Evolutionary conservation across 1,140 invertebrate species (phyloP), one percentile per base, ranked within the genome.

Genomic region (Epicauta chinensis): DNA sequence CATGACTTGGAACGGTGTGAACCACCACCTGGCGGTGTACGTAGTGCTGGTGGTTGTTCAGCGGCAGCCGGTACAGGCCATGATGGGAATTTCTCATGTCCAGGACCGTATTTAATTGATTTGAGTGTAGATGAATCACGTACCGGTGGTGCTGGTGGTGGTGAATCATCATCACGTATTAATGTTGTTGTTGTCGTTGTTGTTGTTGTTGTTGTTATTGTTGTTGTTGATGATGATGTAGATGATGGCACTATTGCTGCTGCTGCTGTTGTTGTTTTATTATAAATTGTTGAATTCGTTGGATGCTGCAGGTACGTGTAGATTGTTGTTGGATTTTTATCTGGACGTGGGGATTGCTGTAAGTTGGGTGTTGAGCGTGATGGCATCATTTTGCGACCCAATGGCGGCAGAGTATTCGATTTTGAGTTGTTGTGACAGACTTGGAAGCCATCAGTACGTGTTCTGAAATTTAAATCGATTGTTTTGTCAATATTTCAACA

Each of bases 31-130:
- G 73, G 71, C 71, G 77, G 46, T 71, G 74, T 77, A 73, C 80
- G 36, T 66, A 79, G 56, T 30, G 62, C 66, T 49, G 63, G 61
- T 34, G 73, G 70, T 12, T 69, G 67, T 44, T 75, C 73, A 38
- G 72, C 69, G 9, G 73, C 72, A 39, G 77, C 74, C 14, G 76
- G 71, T 53, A 81, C 78, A 9, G 86, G 86, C 86, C 87, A 89
- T 35, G 84, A 87, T 2, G 87, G 86, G 63, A 83, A 87, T 62
- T 89, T 89, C 69, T 89, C 87, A 75, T 89, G 87, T 49, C 81
- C 83, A 42, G 83, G 81, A 13, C 81, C 82, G 71, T 82, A 83
- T 60, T 81, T 81, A 51, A 86, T 74, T 37, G 73, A 66, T 67
- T 84, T 84, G 60, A 86, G 75, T 62, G 78, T 85, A 46, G 82